Percentiles rank a stretch among this genome's conserved stretches.
Conservation (phyloP, 2,888 invertebrate genomes). For the Pinctada fucata region DNA sequence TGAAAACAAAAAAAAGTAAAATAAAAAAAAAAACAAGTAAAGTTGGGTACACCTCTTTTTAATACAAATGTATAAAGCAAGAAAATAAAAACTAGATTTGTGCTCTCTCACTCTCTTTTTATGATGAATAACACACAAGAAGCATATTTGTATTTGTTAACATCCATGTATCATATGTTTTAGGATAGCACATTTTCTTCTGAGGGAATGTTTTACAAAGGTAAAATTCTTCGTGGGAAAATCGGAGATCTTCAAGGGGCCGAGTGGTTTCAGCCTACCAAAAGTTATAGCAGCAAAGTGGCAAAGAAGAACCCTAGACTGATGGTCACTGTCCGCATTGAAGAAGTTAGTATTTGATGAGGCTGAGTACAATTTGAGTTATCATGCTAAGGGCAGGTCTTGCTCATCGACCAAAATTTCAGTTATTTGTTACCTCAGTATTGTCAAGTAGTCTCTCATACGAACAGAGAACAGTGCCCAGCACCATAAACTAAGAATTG, state of each 20-base stretch:
- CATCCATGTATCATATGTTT: constrained; percentile 18
- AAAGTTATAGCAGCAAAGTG: constrained; percentile 56
- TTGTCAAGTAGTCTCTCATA: too few relatives aligned
- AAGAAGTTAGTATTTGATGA: constrained; percentile 78
- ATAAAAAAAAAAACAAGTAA: too few relatives aligned
- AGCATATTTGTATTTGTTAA: neutral
- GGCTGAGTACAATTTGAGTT: too few relatives aligned
- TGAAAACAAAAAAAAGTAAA: constrained; percentile 79
- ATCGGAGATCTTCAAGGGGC: constrained; percentile 86
- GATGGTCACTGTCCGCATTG: constrained; percentile 84
- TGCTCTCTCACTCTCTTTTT: too few relatives aligned
- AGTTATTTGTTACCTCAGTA: too few relatives aligned
- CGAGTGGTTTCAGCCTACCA: constrained; percentile 84
- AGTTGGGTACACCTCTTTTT: too few relatives aligned
- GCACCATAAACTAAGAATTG: too few relatives aligned
- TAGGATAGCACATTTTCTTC: constrained; percentile 80
- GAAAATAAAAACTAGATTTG: too few relatives aligned
- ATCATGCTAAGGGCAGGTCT: too few relatives aligned
- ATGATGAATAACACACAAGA: neutral
- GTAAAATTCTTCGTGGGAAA: constrained; percentile 86
- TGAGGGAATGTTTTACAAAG: constrained; percentile 83
- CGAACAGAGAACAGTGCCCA: too few relatives aligned
- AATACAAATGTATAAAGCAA: too few relatives aligned
- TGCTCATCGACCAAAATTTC: too few relatives aligned
- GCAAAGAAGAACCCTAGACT: constrained; percentile 53